phyloP scores from a whole-genome alignment of 2,113 vertebrate species.

The Lampris megalopsis region DNA sequence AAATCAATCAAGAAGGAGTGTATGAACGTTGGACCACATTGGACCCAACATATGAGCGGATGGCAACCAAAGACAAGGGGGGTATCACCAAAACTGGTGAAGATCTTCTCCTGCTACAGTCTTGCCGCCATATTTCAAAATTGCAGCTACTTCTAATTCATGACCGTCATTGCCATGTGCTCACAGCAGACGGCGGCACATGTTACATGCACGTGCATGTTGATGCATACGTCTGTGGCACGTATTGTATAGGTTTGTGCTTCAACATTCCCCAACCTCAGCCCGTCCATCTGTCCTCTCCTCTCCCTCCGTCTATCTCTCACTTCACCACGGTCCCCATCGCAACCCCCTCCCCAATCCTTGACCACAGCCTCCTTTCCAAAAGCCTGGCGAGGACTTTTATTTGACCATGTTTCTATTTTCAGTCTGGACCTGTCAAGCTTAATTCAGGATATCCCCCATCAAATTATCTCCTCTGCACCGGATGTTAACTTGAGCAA shows the following conservation, averaged over 20 bases:
- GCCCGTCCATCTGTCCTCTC: conserved; percentile 3
- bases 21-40: conserved; percentile 30
- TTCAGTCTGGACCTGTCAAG: too few species aligned
- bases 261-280: conserved; percentile 1
- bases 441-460: too few species aligned
- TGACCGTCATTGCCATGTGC: conserved; percentile 34
- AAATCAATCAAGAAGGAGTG: conserved; percentile 13
- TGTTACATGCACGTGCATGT: conserved; percentile 40
- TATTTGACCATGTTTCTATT: too few species aligned
- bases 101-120: conserved; percentile 55
- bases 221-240: conserved; percentile 17
- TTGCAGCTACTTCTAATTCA: conserved; percentile 45
- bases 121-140: conserved; percentile 18
- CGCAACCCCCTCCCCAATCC: neutral
- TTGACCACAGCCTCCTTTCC: too few species aligned
- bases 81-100: conserved; percentile 32
- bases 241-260: conserved; percentile 19
- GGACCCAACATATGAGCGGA: conserved; percentile 41
- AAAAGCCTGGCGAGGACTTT: too few species aligned
- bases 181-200: conserved; percentile 66
- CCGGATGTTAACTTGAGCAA: too few species aligned
- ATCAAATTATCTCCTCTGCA: too few species aligned
- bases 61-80: neutral
- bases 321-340: neutral
- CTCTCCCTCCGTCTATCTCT: neutral